phyloP scores from a whole-genome alignment of 1,140 invertebrate genomes.

The Drosophila watanabei region DNA sequence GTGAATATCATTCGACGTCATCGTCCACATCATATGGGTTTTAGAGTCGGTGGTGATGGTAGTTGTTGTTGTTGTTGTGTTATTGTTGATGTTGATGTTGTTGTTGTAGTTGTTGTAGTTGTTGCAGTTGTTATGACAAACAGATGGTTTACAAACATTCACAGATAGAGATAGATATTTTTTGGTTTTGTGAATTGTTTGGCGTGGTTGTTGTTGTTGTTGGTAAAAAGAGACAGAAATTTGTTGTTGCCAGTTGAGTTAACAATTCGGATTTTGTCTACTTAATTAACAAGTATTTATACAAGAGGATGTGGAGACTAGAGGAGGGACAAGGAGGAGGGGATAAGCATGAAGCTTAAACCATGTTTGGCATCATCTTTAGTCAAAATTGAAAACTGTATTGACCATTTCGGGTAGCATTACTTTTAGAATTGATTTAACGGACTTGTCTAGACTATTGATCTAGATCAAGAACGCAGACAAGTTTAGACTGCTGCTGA shows the following conservation, averaged over 20 bases:
- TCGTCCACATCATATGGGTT: conserved; percentile 72
- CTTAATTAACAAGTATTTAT: conserved; percentile 48
- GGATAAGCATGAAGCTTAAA: conserved; percentile 52
- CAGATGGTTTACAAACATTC: conserved; percentile 60
- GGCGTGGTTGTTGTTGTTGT: conserved; percentile 52
- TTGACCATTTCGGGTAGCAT: conserved; percentile 4
- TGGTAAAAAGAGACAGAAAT: conserved; percentile 77
- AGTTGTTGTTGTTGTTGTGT: conserved; percentile 15
- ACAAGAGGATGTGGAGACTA: conserved; percentile 28
- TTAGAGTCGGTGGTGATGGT: conserved; percentile 35
- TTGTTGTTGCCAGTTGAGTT: conserved; percentile 75
- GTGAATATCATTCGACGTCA: conserved; percentile 79
- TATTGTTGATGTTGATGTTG: conserved; percentile 40
- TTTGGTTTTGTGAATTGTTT: conserved; percentile 30
- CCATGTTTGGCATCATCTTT: conserved; percentile 26
- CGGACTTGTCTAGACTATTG: conserved; percentile 19
- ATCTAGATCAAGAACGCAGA: conserved; percentile 22
- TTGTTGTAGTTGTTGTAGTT: conserved; percentile 57
- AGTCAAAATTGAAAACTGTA: conserved; percentile 1
- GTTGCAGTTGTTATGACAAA: conserved; percentile 74
- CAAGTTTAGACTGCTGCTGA: background rate
- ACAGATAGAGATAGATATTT: conserved; percentile 43
- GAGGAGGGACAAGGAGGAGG: background rate
- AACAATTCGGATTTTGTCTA: conserved; percentile 52
- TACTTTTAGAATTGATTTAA: conserved; percentile 1